Evolutionary conservation across 2,113 vertebrate species (phyloP), one percentile per base, ranked within the genome.

Genomic region (Dasyurus viverrinus): DNA sequence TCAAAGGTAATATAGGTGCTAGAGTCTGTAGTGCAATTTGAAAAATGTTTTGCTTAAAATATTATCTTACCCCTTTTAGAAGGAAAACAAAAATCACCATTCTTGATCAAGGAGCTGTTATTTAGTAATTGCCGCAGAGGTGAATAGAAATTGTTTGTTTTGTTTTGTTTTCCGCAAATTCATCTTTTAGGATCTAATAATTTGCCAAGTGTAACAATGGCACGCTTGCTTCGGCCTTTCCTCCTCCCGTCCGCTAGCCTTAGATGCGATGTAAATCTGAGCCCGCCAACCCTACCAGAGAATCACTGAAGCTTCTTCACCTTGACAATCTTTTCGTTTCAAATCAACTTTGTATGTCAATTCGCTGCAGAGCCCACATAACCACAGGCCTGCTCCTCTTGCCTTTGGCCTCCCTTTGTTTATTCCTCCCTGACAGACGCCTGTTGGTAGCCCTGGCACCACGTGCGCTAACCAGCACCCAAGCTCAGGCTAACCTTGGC

Each of bases 341-440:
- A 2, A 2, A 84, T 84, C 90, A 93, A 90, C 19, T 93, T 95
- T 91, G 54, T 92, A 12, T 91, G 14, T 42, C n/a, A 95, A 90
- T 2, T 84, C 68, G 42, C 68, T 84, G 68, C 16, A 42, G n/a
- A 84, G 68, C 16, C n/a, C 19, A 94, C 6, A 27, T 10, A 90
- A 84, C n/a, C 27, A 96, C 50, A 7, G 5, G 92, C 91, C 55
- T 55, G 1, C 2, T 95, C 50, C 60, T 94, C 84, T 92, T 96
- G 54, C 94, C 1, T 10, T 92, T 95, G 91, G 92, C 36, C 11
- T 93, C 93, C 92, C 47, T 47, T 47, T 91, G 84, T 90, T 46
- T 89, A 57, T 94, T 95, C 47, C 91, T 2, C 90, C 76, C 36
- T 2, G 84, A 89, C 25, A 47, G 91, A 23, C 93, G 36, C 9